Evolutionary conservation across 2,888 invertebrate genomes (phyloP).

Genomic region (Rotaria socialis): DNA sequence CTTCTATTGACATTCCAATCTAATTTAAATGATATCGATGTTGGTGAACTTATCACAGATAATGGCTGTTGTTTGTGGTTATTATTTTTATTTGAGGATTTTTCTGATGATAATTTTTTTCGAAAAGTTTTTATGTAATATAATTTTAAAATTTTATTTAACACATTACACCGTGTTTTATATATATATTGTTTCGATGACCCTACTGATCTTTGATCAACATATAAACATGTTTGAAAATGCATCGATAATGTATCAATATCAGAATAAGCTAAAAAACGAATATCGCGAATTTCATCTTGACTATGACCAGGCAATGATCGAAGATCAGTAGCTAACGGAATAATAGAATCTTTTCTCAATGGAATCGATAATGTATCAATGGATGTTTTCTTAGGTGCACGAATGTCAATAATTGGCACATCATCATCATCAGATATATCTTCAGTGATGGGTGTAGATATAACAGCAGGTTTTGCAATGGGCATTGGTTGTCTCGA

Average conservation of each 20-base stretch:
- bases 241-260: not conserved
- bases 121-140: not conserved
- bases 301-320: not conserved
- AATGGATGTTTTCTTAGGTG: not conserved
- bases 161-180: not conserved
- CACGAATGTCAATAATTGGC: not conserved
- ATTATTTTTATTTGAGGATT: not conserved
- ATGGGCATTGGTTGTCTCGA: not conserved
- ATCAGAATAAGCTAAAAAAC: not conserved
- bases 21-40: not conserved
- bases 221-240: not conserved
- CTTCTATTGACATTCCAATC: not conserved
- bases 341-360: not conserved
- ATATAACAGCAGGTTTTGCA: not conserved
- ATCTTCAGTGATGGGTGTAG: not conserved
- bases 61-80: not conserved
- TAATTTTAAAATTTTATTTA: not conserved
- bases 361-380: not conserved
- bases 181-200: not conserved
- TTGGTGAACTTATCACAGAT: not conserved
- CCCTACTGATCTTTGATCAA: not conserved
- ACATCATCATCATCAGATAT: conserved; percentile 3
- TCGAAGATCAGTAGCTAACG: not conserved
- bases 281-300: not conserved
- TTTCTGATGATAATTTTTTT: not conserved